Evolutionary conservation across 2,888 invertebrate genomes (phyloP), one percentile per base, ranked within the genome.

Genomic region (Calliopum simillimum): DNA sequence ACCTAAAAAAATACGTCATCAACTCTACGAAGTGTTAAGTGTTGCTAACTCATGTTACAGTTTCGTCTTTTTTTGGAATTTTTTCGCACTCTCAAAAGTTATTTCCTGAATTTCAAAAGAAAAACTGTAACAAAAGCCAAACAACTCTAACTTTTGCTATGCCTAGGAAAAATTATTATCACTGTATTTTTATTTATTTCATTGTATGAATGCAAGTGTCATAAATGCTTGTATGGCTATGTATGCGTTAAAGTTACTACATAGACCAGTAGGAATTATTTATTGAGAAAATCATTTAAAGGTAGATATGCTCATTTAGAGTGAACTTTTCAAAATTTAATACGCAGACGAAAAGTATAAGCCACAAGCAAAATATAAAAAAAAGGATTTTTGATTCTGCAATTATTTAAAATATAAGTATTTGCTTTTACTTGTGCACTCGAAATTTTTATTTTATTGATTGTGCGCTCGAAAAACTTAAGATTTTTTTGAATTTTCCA

Each of bases 71-170:
- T 41, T 41, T 64, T 64, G 14, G 53, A 19, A 51, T 5, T 51
- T 64, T 14, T 33, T 64, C 51, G 25, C 64, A 43, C 64, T 53
- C 64, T 53, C 51, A 25, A 53, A 63, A 51, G 43, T 41, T 51
- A 53, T 43, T 41, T 19, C 53, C 44, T 8, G 21, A 64, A 53
- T 41, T 51, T 16, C 51, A 44, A 43, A 61, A 61, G 46, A 44
- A 23, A 23, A 56, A 19, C 53, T 25, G 55, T n/a, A 25, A 25
- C 23, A 25, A 21, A 44, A 46, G 25, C 41, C 25, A n/a, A n/a
- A 33, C 33, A 56, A 14, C 33, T 33, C 33, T 4, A 4, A 6
- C 33, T 33, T 33, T 33, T 5, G 33, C 33, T 33, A 33, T 33
- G 33, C 33, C 33, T 33, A 33, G 33, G 8, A 33, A 33, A 33